phyloP scores from a whole-genome alignment of 2,113 vertebrate genomes.

The Microcebus lehilahytsara region DNA sequence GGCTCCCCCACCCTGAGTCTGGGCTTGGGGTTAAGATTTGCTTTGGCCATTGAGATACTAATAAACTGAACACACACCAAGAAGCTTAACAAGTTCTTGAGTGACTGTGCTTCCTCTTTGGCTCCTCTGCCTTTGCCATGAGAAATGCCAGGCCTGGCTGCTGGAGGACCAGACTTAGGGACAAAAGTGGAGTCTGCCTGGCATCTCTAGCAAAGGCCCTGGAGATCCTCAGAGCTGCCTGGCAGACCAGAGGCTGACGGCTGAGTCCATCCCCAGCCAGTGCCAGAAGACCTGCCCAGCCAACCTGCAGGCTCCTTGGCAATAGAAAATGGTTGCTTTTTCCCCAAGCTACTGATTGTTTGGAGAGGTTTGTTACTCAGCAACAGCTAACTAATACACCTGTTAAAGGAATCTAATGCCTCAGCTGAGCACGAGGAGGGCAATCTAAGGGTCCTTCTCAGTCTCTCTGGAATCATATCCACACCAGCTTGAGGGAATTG shows the following conservation, averaged over 20 bases:
- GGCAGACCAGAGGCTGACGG: too few species aligned
- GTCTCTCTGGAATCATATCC: neutral
- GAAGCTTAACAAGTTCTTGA: neutral
- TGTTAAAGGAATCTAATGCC: neutral
- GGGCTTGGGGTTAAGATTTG: neutral
- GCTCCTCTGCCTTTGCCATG: neutral
- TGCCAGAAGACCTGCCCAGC: neutral
- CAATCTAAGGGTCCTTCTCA: neutral
- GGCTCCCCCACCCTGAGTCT: neutral
- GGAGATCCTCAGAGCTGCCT: neutral
- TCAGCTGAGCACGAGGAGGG: neutral
- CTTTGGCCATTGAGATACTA: neutral
- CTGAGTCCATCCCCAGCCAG: neutral
- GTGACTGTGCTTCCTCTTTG: neutral
- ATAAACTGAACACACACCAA: neutral
- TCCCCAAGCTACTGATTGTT: neutral
- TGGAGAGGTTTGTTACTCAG: neutral
- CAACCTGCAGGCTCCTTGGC: neutral
- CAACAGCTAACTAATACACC: neutral
- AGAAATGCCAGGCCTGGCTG: neutral
- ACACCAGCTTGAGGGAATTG: neutral
- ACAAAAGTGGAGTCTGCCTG: neutral
- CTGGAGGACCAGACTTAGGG: neutral
- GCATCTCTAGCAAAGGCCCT: neutral
- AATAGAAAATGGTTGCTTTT: neutral